Evolutionary conservation across 2,113 vertebrate species (phyloP).

Genomic region (Octodon degus): DNA sequence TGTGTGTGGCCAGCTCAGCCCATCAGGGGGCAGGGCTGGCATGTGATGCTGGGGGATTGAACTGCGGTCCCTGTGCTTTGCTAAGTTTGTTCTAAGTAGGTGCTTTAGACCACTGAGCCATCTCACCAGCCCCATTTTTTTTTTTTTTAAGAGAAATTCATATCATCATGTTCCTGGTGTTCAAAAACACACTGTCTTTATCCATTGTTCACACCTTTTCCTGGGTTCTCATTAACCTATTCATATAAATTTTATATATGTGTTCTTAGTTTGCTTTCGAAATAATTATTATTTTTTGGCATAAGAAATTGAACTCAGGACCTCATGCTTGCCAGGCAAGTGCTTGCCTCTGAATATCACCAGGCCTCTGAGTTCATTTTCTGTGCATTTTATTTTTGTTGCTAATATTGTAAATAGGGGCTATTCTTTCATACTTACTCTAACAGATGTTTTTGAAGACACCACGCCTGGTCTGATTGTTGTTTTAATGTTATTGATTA

Average conservation of each 20-base stretch:
- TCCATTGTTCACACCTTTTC: background rate
- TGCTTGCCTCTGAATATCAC: too few relatives aligned
- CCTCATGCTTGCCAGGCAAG: too few relatives aligned
- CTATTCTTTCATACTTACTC: background rate
- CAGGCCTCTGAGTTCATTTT: background rate
- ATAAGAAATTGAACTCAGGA: too few relatives aligned
- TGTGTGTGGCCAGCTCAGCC: too few relatives aligned
- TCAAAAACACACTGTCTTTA: background rate
- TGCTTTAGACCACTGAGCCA: too few relatives aligned
- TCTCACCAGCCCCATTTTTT: too few relatives aligned
- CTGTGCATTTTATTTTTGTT: slow-evolving; percentile 12
- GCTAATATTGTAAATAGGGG: background rate
- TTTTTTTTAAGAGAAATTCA: background rate
- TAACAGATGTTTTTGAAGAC: background rate
- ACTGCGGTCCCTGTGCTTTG: too few relatives aligned
- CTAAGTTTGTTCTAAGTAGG: too few relatives aligned
- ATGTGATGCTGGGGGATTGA: too few relatives aligned
- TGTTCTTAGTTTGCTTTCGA: slow-evolving; percentile 1
- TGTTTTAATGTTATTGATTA: slow-evolving; percentile 37
- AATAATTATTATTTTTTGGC: too few relatives aligned
- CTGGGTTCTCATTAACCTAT: background rate
- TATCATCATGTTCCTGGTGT: background rate
- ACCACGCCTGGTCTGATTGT: background rate
- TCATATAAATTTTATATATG: background rate
- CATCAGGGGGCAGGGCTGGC: too few relatives aligned